Conservation (phyloP, 2,113 vertebrate genomes). For the Glaucomys volans region DNA sequence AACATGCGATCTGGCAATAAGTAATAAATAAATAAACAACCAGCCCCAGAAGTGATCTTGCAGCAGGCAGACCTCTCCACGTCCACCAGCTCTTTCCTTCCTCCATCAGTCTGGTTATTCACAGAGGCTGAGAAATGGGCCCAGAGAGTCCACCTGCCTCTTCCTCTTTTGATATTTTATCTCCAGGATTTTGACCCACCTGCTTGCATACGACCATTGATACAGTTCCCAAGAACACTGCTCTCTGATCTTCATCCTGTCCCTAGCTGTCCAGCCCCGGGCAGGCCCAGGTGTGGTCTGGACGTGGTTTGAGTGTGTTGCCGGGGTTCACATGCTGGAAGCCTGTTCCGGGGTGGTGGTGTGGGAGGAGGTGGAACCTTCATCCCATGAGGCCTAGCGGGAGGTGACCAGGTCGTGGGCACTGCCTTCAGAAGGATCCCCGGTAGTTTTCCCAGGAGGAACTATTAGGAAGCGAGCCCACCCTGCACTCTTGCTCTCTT, state of each 20-base stretch:
- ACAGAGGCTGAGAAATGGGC: background rate
- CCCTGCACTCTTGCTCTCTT: background rate
- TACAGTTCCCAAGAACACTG: background rate
- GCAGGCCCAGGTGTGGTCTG: background rate
- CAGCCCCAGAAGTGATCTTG: background rate
- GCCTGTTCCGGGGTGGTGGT: background rate
- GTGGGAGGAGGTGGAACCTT: too few relatives aligned
- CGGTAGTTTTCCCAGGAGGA: too few relatives aligned
- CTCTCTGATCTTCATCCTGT: background rate
- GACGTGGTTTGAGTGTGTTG: background rate
- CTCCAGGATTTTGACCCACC: background rate
- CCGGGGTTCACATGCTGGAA: background rate
- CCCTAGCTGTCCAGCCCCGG: background rate
- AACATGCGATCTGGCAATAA: conserved; percentile 24
- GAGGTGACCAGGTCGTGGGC: background rate
- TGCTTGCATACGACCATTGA: background rate
- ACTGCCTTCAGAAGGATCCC: background rate
- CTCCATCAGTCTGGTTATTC: background rate
- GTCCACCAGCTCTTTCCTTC: background rate
- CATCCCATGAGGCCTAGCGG: too few relatives aligned
- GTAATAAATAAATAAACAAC: background rate
- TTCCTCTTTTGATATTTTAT: background rate
- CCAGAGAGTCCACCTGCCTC: too few relatives aligned
- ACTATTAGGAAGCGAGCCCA: background rate
- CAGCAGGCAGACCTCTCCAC: background rate